A percentile compares a stretch with the other conserved stretches of the same genome.
phyloP scores from a whole-genome alignment of 2,113 vertebrate species.

The Rhodinocichla rosea region DNA sequence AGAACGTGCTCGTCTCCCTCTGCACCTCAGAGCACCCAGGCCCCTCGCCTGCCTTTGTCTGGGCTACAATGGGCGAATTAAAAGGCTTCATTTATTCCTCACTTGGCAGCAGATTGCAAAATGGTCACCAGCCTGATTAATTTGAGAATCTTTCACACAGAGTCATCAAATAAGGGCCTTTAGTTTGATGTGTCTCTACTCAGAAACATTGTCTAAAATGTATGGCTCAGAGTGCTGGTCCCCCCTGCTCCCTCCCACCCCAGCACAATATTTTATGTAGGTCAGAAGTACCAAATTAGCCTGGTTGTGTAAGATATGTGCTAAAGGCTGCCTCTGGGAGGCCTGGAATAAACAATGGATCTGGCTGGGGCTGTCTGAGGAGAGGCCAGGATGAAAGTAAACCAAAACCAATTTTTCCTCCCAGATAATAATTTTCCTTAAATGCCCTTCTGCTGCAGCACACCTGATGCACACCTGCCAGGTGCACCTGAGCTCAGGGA shows the following conservation, averaged over 20 bases:
- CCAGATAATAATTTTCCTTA: background rate
- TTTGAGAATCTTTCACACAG: background rate
- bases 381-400: background rate
- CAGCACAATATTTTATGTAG: background rate
- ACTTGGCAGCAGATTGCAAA: background rate
- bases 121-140: background rate
- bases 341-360: background rate
- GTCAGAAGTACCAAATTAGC: conserved; percentile 41
- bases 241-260: background rate
- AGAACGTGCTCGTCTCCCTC: background rate
- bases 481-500: background rate
- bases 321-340: background rate
- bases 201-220: background rate
- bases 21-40: background rate
- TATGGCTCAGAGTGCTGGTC: background rate
- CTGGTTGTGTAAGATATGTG: conserved; percentile 23
- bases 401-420: background rate
- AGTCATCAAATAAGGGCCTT: background rate
- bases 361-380: background rate
- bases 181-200: background rate
- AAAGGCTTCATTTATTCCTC: background rate
- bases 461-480: background rate
- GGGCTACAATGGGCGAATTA: background rate
- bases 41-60: background rate
- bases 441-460: background rate